These are phyloP conservation scores for Athalia rosae DNA, from an alignment of 2,888 invertebrate species.

Conservation along the genomic window DNA sequence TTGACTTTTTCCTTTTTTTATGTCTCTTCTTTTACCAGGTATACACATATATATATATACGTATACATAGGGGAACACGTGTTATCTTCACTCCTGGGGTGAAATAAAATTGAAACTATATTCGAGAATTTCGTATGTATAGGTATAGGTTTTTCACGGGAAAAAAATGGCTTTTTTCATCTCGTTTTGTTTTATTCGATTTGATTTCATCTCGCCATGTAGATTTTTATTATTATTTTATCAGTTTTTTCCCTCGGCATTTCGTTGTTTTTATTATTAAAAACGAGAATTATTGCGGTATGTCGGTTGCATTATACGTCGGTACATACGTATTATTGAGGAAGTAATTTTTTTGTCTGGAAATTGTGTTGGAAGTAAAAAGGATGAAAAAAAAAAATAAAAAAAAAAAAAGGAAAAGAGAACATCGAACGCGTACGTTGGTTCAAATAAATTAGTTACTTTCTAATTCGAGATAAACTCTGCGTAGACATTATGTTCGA, in stretches of 20 bases:
- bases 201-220: neutral
- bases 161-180: neutral
- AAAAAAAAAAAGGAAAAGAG: neutral
- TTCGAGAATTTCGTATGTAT: conserved; percentile 9
- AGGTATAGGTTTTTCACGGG: neutral
- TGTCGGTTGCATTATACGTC: neutral
- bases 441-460: conserved; percentile 15
- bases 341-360: neutral
- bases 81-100: conserved; percentile 13
- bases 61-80: conserved; percentile 4
- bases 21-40: conserved; percentile 15
- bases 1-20: neutral
- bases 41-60: conserved; percentile 9
- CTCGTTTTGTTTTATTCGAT: neutral
- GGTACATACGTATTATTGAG: neutral
- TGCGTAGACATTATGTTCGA: too few species aligned
- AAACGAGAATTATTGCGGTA: neutral
- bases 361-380: neutral
- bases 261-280: neutral
- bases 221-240: neutral
- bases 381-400: neutral
- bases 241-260: neutral
- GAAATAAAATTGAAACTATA: conserved; percentile 23
- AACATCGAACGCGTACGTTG: neutral
- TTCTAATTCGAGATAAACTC: conserved; percentile 19